Evolutionary conservation across 2,113 vertebrate species (phyloP), one percentile per base, ranked within the genome.

Genomic region (Silurus asotus): DNA sequence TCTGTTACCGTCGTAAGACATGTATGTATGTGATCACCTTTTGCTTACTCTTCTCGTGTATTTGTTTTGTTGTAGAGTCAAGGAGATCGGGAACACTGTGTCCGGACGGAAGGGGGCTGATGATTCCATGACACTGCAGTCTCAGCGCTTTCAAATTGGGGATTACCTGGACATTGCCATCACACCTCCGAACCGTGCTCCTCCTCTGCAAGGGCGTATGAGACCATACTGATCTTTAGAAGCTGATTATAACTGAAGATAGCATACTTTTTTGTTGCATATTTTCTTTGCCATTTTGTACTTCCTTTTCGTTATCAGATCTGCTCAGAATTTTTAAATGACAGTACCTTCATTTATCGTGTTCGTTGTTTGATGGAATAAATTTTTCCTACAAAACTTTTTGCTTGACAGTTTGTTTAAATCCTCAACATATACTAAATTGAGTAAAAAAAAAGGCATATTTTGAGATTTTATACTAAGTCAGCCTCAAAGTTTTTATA

Each of bases 101-200:
- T 99, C 98, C 0, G 97, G 98, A 85, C 94, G 97, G 84, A 99
- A 99, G 89, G 97, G 98, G 49, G 95, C 96, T 19, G 98, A 99
- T 10, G 98, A 99, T 87, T 97, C 97, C 87, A 98, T 99, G 97
- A 99, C 98, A 0, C 72, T 99, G 92, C 98, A 99, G 93, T 99
- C 98, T 1, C 98, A 99, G 91, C 97, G 97, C 80, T 99, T 99
- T 93, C 97, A 99, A 90, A 99, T 99, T 28, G 98, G 98, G 87
- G 97, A 99, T 92, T 99, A 99, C 84, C 90, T 99, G 91, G 98
- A 99, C 85, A 99, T 99, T 87, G 97, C 97, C 0, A 99, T 99
- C 59, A 99, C 98, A 0, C 97, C 97, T 11, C 97, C 98, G 0
- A 99, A 99, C 84, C 96, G 97, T 13, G 97, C 96, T 0, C 98